phyloP scores from a whole-genome alignment of 2,888 invertebrate species.

The Scaptomyza reducta region DNA sequence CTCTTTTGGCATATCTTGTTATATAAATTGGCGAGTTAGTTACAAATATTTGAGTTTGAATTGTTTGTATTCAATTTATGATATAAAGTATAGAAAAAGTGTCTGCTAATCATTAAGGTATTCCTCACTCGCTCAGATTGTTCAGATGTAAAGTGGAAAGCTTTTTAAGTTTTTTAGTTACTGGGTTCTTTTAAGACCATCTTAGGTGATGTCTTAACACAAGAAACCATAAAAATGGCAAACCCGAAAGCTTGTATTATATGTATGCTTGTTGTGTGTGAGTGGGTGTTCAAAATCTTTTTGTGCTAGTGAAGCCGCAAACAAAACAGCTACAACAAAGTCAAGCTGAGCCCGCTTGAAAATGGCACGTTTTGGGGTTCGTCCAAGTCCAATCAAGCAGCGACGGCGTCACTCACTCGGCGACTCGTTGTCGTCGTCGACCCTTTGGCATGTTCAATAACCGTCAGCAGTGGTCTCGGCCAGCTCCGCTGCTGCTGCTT shows the following conservation, averaged over 20 bases:
- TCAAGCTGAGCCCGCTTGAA: slow-evolving; percentile 69
- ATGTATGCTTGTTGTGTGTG: slow-evolving; percentile 7
- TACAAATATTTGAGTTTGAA: too few relatives aligned
- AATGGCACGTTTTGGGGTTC: slow-evolving; percentile 79
- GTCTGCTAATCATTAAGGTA: too few relatives aligned
- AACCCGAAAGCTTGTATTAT: too few relatives aligned
- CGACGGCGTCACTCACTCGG: slow-evolving; percentile 11
- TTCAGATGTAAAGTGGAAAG: too few relatives aligned
- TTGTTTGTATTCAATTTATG: too few relatives aligned
- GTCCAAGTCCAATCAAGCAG: slow-evolving; percentile 76
- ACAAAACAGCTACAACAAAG: slow-evolving; percentile 50
- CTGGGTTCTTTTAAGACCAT: neutral
- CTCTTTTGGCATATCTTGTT: too few relatives aligned
- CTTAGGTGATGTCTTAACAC: slow-evolving; percentile 49
- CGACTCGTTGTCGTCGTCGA: slow-evolving; percentile 29
- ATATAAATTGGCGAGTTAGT: too few relatives aligned
- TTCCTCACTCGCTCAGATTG: too few relatives aligned
- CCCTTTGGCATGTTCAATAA: slow-evolving; percentile 42
- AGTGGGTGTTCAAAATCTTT: slow-evolving; percentile 53
- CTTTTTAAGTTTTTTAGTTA: too few relatives aligned
- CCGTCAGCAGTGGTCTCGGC: slow-evolving; percentile 45
- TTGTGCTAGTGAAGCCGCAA: slow-evolving; percentile 68
- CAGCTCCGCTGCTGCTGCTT: slow-evolving; percentile 50
- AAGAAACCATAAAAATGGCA: slow-evolving; percentile 83
- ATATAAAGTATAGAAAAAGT: too few relatives aligned